Percentiles rank a stretch among this genome's conserved stretches.
Evolutionary conservation across 2,888 invertebrate genomes (phyloP).

Genomic region (Caradrina clavipalpis): DNA sequence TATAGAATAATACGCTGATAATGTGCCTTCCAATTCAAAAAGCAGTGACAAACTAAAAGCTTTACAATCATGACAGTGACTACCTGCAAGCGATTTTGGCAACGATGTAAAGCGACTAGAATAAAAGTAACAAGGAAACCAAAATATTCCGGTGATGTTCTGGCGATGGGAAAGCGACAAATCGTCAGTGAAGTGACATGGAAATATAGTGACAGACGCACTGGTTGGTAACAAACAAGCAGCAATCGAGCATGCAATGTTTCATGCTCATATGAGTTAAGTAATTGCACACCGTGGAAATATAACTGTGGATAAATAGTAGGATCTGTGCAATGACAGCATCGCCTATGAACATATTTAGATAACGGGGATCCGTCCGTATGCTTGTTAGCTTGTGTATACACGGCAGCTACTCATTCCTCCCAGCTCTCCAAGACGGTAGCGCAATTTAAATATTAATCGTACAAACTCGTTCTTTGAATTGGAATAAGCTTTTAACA

Average conservation of each 20-base stretch:
- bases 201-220: constrained; percentile 38
- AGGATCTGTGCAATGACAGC: constrained; percentile 64
- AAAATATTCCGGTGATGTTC: constrained; percentile 1
- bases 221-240: constrained; percentile 35
- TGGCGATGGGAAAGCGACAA: constrained; percentile 3
- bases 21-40: not conserved
- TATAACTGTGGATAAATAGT: constrained; percentile 72
- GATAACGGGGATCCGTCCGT: constrained; percentile 70
- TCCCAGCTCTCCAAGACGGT: constrained; percentile 33
- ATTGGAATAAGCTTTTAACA: constrained; percentile 44
- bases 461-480: constrained; percentile 60
- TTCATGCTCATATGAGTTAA: constrained; percentile 66
- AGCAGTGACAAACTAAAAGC: not conserved
- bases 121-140: not conserved
- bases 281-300: constrained; percentile 67
- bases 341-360: constrained; percentile 67
- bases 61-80: not conserved
- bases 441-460: constrained; percentile 60
- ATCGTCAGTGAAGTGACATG: constrained; percentile 21
- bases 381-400: constrained; percentile 42
- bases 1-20: too few species aligned
- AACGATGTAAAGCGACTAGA: not conserved
- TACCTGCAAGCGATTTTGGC: not conserved
- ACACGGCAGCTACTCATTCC: constrained; percentile 26
- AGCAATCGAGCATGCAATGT: constrained; percentile 67